phyloP scores from a whole-genome alignment of 2,888 invertebrate genomes.

The Stegophylla sp. region DNA sequence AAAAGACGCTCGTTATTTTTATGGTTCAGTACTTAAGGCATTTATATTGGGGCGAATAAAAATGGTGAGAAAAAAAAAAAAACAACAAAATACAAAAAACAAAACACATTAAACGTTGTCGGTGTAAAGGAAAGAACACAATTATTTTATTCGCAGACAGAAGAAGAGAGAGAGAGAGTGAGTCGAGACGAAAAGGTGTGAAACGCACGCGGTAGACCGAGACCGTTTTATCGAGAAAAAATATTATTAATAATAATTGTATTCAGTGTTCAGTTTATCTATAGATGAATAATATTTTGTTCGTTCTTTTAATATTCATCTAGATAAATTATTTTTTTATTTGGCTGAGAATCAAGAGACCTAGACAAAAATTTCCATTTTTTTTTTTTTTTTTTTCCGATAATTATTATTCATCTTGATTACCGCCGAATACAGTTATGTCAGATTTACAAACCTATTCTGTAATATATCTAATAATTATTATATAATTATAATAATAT shows the following conservation, averaged over 20 bases:
- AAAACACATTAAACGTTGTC: conserved; percentile 23
- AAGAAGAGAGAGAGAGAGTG: conserved; percentile 12
- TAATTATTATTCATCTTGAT: not conserved
- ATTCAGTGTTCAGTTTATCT: too few species aligned
- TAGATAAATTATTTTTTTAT: too few species aligned
- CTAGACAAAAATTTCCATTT: not conserved
- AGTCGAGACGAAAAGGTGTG: not conserved
- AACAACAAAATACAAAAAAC: not conserved
- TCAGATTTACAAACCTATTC: too few species aligned
- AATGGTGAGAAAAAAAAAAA: too few species aligned
- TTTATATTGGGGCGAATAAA: conserved; percentile 44
- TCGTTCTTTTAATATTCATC: not conserved
- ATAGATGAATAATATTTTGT: not conserved
- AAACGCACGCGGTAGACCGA: not conserved
- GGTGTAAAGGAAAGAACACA: too few species aligned
- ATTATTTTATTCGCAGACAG: too few species aligned
- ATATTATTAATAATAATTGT: not conserved
- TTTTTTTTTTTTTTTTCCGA: not conserved
- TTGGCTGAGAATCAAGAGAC: too few species aligned
- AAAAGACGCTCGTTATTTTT: conserved; percentile 58
- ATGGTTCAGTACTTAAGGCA: conserved; percentile 45
- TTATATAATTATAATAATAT: too few species aligned
- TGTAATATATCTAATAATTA: too few species aligned
- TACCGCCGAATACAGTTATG: too few species aligned
- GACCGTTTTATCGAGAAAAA: not conserved